Evolutionary conservation across 2,888 invertebrate genomes (phyloP).

Genomic region (Tubulanus polymorphus): DNA sequence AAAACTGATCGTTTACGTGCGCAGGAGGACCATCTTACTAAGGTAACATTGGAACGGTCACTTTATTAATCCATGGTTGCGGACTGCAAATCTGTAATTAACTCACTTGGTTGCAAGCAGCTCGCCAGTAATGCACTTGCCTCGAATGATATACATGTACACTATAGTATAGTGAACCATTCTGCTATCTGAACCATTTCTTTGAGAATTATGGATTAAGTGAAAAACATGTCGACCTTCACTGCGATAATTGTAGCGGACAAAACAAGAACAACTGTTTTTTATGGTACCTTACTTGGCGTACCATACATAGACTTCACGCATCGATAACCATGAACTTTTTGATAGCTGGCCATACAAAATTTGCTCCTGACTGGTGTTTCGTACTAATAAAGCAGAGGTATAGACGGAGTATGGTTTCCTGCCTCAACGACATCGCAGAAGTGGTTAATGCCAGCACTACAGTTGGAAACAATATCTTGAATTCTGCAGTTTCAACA

Average conservation of each 20-base stretch:
- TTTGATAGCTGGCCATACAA: slow-evolving; percentile 17
- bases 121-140: too few species aligned
- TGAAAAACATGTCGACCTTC: slow-evolving; percentile 15
- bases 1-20: slow-evolving; percentile 5
- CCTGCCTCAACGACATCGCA: slow-evolving; percentile 9
- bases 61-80: slow-evolving; percentile 2
- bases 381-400: slow-evolving; percentile 16
- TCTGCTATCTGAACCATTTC: slow-evolving; percentile 20
- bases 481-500: not conserved
- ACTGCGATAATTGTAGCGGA: slow-evolving; percentile 24
- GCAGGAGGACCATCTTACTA: slow-evolving; percentile 9
- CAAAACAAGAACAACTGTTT: slow-evolving; percentile 25
- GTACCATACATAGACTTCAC: slow-evolving; percentile 12
- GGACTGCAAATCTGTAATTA: too few species aligned
- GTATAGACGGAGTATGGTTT: slow-evolving; percentile 6
- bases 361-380: slow-evolving; percentile 21
- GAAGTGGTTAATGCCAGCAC: slow-evolving; percentile 15
- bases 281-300: slow-evolving; percentile 19
- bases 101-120: too few species aligned
- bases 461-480: not conserved
- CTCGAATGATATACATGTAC: too few species aligned
- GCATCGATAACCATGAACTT: slow-evolving; percentile 8
- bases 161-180: too few species aligned
- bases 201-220: slow-evolving; percentile 19
- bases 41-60: slow-evolving; percentile 9